phyloP scores from a whole-genome alignment of 2,888 invertebrate genomes.

The Ophion ellenae region DNA sequence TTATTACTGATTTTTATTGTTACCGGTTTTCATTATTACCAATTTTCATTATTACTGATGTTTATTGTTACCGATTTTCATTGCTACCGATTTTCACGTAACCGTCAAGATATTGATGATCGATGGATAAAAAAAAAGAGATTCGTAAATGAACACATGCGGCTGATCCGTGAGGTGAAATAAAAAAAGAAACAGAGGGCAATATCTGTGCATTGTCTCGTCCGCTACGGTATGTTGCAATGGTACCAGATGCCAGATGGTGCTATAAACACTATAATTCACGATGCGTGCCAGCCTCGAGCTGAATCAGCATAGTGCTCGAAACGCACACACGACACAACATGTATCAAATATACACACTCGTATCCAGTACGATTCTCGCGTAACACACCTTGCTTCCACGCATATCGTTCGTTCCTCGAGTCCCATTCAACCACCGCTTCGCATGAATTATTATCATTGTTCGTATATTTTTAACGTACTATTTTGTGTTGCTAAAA shows the following conservation, averaged over 20 bases:
- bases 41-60: too few species aligned
- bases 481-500: conserved; percentile 17
- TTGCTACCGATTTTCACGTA: too few species aligned
- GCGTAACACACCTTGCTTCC: conserved; percentile 58
- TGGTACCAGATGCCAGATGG: conserved; percentile 52
- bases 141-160: too few species aligned
- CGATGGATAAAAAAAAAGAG: too few species aligned
- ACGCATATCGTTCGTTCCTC: conserved; percentile 62
- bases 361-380: conserved; percentile 25
- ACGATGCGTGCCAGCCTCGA: conserved; percentile 52
- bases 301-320: conserved; percentile 50
- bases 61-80: too few species aligned
- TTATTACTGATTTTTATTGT: too few species aligned
- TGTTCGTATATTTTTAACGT: conserved; percentile 68
- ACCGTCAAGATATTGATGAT: too few species aligned
- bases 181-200: conserved; percentile 22
- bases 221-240: conserved; percentile 25
- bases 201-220: conserved; percentile 17
- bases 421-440: conserved; percentile 63
- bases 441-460: conserved; percentile 67
- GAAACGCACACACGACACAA: conserved; percentile 13
- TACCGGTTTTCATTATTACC: too few species aligned
- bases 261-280: conserved; percentile 50
- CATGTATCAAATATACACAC: conserved; percentile 20
- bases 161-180: background rate